phyloP scores from a whole-genome alignment of 2,113 vertebrate genomes.

The Pelusios castaneus region DNA sequence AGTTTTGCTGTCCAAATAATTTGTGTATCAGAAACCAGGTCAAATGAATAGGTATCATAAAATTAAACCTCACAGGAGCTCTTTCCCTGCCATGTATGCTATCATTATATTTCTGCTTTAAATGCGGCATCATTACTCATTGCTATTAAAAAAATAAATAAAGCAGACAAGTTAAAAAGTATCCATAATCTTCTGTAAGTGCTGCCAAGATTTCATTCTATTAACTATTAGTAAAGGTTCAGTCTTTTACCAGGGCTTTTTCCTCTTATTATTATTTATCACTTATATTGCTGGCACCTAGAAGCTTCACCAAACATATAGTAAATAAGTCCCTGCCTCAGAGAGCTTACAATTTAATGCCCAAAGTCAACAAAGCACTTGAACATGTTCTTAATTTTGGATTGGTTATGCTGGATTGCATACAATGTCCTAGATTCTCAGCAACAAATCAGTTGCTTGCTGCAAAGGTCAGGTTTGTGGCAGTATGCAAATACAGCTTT shows the following conservation, averaged over 20 bases:
- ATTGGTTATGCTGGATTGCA: not conserved
- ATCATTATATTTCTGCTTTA: not conserved
- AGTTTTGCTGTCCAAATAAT: too few relatives aligned
- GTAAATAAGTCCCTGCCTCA: not conserved
- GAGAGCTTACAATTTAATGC: not conserved
- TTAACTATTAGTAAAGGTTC: not conserved
- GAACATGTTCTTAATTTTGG: not conserved
- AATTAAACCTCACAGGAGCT: too few relatives aligned
- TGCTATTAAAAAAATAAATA: not conserved
- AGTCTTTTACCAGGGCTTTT: not conserved
- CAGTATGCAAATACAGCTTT: not conserved
- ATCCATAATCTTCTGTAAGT: not conserved
- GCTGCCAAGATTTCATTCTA: not conserved
- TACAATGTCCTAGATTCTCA: not conserved
- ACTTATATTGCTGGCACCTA: not conserved
- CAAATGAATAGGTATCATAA: too few relatives aligned
- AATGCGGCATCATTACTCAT: not conserved
- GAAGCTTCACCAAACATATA: not conserved
- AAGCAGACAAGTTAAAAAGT: not conserved
- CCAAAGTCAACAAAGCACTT: not conserved
- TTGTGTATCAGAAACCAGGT: too few relatives aligned
- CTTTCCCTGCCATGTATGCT: not conserved
- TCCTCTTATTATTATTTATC: not conserved
- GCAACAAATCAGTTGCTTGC: not conserved
- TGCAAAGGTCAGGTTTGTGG: not conserved